phyloP scores from a whole-genome alignment of 2,888 invertebrate species.

The Brachyopa scutellaris region DNA sequence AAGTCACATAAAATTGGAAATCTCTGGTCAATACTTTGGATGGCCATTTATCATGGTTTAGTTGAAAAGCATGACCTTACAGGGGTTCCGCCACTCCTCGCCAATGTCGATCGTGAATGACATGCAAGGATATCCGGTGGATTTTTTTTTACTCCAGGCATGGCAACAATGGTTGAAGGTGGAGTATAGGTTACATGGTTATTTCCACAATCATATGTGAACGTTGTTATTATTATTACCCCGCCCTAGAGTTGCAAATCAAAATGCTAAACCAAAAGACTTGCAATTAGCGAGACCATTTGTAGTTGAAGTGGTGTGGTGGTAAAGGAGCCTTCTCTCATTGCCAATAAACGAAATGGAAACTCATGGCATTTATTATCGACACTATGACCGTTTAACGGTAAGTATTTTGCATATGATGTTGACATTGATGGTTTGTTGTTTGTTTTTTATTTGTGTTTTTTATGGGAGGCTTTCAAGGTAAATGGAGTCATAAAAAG shows the following conservation, averaged over 20 bases:
- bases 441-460: constrained; percentile 6
- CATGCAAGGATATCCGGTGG: constrained; percentile 41
- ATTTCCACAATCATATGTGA: constrained; percentile 57
- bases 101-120: constrained; percentile 7
- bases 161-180: not conserved
- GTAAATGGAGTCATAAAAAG: constrained; percentile 50
- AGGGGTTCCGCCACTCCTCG: not conserved
- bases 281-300: constrained; percentile 37
- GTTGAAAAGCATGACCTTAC: constrained; percentile 30
- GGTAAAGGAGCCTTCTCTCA: not conserved
- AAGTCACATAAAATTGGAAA: constrained; percentile 19
- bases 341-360: constrained; percentile 58
- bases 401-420: constrained; percentile 33
- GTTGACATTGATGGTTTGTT: constrained; percentile 27
- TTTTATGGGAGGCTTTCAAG: constrained; percentile 58
- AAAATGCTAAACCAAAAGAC: constrained; percentile 34
- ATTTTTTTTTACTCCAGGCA: constrained; percentile 1
- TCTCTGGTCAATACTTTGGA: constrained; percentile 24
- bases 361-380: constrained; percentile 61
- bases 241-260: constrained; percentile 30
- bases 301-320: not conserved
- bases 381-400: constrained; percentile 60
- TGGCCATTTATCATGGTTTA: constrained; percentile 1
- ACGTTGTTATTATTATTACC: constrained; percentile 30
- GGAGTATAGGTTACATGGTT: constrained; percentile 31